phyloP scores from a whole-genome alignment of 2,888 invertebrate genomes.

The Oxyscelio sp. region DNA sequence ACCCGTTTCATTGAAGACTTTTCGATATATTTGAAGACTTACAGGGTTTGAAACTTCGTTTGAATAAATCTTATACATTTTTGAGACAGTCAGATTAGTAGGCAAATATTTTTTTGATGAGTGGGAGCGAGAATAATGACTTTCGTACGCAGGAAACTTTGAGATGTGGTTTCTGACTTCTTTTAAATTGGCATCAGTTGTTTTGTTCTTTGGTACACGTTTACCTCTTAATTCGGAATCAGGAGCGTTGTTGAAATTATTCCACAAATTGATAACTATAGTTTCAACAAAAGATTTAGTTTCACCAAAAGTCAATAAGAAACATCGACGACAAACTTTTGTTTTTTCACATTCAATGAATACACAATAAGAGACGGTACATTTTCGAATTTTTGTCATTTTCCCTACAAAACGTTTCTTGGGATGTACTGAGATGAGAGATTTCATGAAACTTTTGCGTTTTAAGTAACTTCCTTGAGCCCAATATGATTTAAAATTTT shows the following conservation, averaged over 20 bases:
- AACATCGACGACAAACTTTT: conserved; percentile 40
- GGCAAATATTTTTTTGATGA: conserved; percentile 54
- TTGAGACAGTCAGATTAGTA: conserved; percentile 28
- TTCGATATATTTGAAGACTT: conserved; percentile 47
- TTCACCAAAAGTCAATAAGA: conserved; percentile 24
- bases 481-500: conserved; percentile 39
- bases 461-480: conserved; percentile 33
- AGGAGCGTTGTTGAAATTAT: no score
- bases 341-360: conserved; percentile 27
- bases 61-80: conserved; percentile 40
- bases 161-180: conserved; percentile 14
- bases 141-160: conserved; percentile 56
- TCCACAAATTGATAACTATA: conserved; percentile 25
- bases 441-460: conserved; percentile 38
- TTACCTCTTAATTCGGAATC: conserved; percentile 29
- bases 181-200: not conserved
- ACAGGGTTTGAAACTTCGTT: conserved; percentile 27
- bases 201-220: conserved; percentile 24
- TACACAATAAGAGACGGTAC: conserved; percentile 27
- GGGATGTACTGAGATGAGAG: no score
- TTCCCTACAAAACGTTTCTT: no score
- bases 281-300: conserved; percentile 27
- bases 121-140: conserved; percentile 59
- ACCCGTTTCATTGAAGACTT: conserved; percentile 58
- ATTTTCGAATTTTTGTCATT: conserved; percentile 15